A percentile compares a stretch with the other conserved stretches of the same genome.
Conservation (phyloP, 2,113 vertebrate species). For the Anhinga rufa region DNA sequence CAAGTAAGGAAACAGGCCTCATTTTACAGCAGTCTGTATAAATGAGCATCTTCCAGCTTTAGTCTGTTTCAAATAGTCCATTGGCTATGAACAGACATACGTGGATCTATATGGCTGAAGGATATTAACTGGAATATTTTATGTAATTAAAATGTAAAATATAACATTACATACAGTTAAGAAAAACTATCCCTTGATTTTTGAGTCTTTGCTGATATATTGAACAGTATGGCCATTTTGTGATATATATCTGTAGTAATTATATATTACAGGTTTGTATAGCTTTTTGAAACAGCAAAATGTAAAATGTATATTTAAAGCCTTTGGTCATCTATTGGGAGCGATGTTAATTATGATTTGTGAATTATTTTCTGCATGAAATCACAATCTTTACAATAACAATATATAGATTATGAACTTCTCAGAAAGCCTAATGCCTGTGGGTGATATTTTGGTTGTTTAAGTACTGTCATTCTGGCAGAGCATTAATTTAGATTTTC, state of each 20-base stretch:
- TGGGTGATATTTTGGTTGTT: constrained; percentile 63
- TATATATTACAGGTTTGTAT: neutral
- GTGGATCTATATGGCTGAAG: neutral
- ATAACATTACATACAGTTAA: neutral
- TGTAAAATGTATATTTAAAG: constrained; percentile 34
- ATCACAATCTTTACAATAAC: constrained; percentile 63
- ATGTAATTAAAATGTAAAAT: neutral
- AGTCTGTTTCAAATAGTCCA: neutral
- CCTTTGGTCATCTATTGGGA: constrained; percentile 28
- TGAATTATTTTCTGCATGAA: constrained; percentile 63
- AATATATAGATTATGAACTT: constrained; percentile 65
- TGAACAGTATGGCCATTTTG: neutral
- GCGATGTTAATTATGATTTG: constrained; percentile 39
- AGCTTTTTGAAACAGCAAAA: constrained; percentile 35
- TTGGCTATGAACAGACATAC: neutral
- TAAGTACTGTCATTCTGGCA: constrained; percentile 56
- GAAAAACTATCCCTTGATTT: neutral
- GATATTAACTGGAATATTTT: neutral
- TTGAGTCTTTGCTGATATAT: neutral
- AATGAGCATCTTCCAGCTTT: neutral
- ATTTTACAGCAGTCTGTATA: neutral
- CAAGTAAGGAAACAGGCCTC: neutral
- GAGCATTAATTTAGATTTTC: constrained; percentile 62
- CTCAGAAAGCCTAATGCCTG: constrained; percentile 56
- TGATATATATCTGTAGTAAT: neutral